Evolutionary conservation across 2,888 invertebrate species (phyloP).

Genomic region (Rhagonycha fulva): DNA sequence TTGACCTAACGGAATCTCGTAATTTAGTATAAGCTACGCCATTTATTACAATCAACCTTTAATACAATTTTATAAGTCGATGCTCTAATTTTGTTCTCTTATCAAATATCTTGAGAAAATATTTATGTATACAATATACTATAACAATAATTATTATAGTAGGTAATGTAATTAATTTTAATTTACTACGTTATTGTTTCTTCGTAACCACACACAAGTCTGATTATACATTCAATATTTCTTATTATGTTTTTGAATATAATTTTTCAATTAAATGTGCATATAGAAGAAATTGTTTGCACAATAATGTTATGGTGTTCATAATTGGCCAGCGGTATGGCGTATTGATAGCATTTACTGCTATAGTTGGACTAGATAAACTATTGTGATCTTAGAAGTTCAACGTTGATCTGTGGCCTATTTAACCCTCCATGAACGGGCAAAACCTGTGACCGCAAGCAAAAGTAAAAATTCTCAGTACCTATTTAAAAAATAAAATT

Average conservation of each 20-base stretch:
- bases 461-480: too few species aligned
- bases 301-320: too few species aligned
- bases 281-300: too few species aligned
- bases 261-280: too few species aligned
- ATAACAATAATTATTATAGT: background rate
- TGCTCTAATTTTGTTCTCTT: background rate
- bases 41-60: background rate
- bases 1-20: background rate
- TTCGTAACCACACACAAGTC: background rate
- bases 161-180: background rate
- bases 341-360: too few species aligned
- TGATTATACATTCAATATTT: background rate
- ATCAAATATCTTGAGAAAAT: background rate
- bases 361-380: too few species aligned
- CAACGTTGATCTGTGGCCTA: too few species aligned
- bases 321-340: too few species aligned
- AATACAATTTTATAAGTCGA: background rate
- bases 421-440: too few species aligned
- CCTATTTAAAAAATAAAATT: too few species aligned
- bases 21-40: background rate
- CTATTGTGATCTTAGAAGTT: too few species aligned
- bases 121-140: background rate
- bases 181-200: background rate
- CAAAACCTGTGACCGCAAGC: too few species aligned
- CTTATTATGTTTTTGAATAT: background rate